Evolutionary conservation across 2,888 invertebrate species (phyloP), one percentile per base, ranked within the genome.

Genomic region (Rhingia campestris): DNA sequence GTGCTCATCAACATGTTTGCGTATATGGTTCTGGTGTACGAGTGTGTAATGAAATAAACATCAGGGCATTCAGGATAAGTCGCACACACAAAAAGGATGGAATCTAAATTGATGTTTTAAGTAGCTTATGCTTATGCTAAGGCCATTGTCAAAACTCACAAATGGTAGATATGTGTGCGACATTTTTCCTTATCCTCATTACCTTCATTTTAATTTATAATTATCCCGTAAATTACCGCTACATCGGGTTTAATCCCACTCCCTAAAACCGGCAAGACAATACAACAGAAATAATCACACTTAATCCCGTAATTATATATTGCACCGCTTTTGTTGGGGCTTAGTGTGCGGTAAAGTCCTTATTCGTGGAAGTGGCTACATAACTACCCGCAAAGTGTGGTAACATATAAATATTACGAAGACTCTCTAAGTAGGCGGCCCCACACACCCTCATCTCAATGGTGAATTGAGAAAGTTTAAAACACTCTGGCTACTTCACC

Each of bases 281-380:
- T 61, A 49, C 77, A 77, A 61, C 41, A 33, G 45, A 14, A 67
- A 51, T 47, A 82, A 82, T 47, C 49, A 53, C 59, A 61, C 67
- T 77, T 82, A 82, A 82, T 82, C 77, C 63, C 77, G 67, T 58
- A 63, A 77, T 72, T 67, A 77, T 77, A 77, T 56, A 82, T 77
- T 82, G 81, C 43, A 5, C 51, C 41, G 43, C 51, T 5, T 4
- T 32, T 49, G 56, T 45, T 61, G 53, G 43, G 45, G 51, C 33
- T 4, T 49, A 53, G n/a, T 6, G n/a, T 6, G 54, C 30, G 54
- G n/a, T 37, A 0, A 33, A n/a, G 64, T 33, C 33, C 41, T 41
- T 22, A 22, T 22, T 33, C 7, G 10, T 39, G 39, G 33, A 32
- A 30, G 41, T 41, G 53, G 43, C 35, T 37, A 45, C 9, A 37